A percentile compares a stretch with the other conserved stretches of the same genome.
Conservation (phyloP, 2,888 invertebrate genomes). For the Ennomos fuscantarius region DNA sequence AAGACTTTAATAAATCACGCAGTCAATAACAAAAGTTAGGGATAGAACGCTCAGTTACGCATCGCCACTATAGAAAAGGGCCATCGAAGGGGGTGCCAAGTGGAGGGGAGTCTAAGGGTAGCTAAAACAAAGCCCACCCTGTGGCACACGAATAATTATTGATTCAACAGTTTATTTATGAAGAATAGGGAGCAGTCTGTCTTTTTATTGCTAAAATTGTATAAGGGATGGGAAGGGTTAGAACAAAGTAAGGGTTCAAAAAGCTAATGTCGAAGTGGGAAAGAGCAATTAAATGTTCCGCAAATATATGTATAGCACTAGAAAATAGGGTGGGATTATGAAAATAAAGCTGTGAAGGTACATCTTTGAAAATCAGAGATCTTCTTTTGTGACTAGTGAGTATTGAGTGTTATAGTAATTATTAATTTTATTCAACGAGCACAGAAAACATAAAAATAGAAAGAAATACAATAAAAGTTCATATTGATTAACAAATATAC, state of each 20-base stretch:
- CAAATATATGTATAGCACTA: conserved; percentile 15
- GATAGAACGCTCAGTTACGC: conserved; percentile 49
- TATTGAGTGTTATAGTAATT: too few species aligned
- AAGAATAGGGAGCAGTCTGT: conserved; percentile 62
- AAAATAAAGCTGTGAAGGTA: background rate
- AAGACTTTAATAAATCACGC: conserved; percentile 15
- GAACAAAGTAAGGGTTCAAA: conserved; percentile 25
- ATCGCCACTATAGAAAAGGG: conserved; percentile 71
- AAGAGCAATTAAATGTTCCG: conserved; percentile 33
- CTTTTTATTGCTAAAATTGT: conserved; percentile 61
- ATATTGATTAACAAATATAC: too few species aligned
- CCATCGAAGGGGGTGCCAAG: conserved; percentile 67
- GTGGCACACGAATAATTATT: conserved; percentile 64
- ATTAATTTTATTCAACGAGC: too few species aligned
- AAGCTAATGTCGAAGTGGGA: conserved; percentile 27
- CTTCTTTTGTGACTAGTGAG: too few species aligned
- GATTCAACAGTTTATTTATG: conserved; percentile 65
- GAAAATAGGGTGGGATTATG: conserved; percentile 7
- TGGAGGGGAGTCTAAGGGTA: conserved; percentile 58
- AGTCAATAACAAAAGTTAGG: conserved; percentile 17
- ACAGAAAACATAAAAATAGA: too few species aligned
- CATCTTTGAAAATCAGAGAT: too few species aligned
- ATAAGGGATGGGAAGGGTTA: conserved; percentile 23
- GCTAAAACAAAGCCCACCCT: conserved; percentile 70
- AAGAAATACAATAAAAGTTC: too few species aligned